Base-by-base conservation (phyloP, 2,888 invertebrate genomes). In the Lycocerus yunnanus region DNA sequence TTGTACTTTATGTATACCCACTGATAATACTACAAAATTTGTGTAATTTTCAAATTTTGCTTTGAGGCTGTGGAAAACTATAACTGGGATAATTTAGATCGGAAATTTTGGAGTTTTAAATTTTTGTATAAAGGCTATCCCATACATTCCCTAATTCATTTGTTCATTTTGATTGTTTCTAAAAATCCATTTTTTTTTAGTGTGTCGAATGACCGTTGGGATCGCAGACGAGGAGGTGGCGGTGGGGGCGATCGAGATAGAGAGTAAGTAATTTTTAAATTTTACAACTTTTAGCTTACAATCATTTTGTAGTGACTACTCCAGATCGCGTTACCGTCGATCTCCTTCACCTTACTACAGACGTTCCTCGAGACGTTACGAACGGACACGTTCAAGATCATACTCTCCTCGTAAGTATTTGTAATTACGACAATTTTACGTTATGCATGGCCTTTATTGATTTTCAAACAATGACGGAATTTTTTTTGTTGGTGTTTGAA, bases 351-450 rank as follows among this genome's bases (percentile, higher is more conserved):
- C 94, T 75, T 92, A 93, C 88, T 92, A 92, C 82, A 90, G 91
- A 81, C 88, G 91, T 74, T 87, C 88, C 79, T 71, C 72, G 9
- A 89, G 92, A 77, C 92, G 92, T 82, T 92, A 93, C 86, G 93
- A 94, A 80, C 90, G 94, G 74, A 94, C 94, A 79, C 92, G 94
- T 82, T 94, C 92, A 73, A 89, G 92, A 73, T 92, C 94, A 78
- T 94, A 94, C 87, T 93, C 94, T 82, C 94, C 94, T 86, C 93
- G 94, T 94, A 92, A 93, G 93, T 93, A 87, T 74, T 15, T 21
- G n/a, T 20, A 59, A 13, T n/a, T 58, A 6, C 15, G 6, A 61
- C 43, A 43, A n/a, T 43, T 58, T 14, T 59, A 65, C 24, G 20
- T n/a, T 65, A 5, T 61, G 61, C 58, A 27, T 63, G 61, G 66